Base-by-base conservation (phyloP, 2,113 vertebrate genomes). In the Ailuropoda melanoleuca region DNA sequence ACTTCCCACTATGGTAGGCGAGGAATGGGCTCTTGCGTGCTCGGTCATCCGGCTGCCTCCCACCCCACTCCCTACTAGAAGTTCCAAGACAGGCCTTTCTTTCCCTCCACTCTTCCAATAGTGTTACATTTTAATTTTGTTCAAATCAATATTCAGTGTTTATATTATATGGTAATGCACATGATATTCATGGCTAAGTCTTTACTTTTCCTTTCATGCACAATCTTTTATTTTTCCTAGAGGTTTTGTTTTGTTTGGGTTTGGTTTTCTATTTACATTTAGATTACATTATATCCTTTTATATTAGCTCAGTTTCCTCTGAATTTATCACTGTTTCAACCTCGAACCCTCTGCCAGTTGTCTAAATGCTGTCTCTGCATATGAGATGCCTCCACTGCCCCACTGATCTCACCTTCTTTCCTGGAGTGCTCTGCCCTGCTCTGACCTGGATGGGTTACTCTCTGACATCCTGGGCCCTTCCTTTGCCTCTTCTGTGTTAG, bases 221-320 rank as follows among this genome's bases (percentile, higher is more conserved):
- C 58, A 92, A 81, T 88, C 87, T 88, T 77, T 56, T 93, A 43
- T 43, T 98, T 93, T 88, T 39, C 68, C 70, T 72, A 39, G 92
- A 92, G 88, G 62, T 87, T 95, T 90, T 70, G 31, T 39, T 95
- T 96, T 87, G 58, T 29, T 96, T 81, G 92, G 64, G 64, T 93
- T 94, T 97, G 78, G 85, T 94, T 90, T 96, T 96, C 64, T 97
- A 97, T 97, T 97, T 97, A 97, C 94, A 90, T 97, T 93, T 97
- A 97, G 62, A 97, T 97, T 97, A 46, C 56, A 91, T 97, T 90
- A 96, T 82, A 88, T 85, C n/a, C 70, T 96, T 95, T 97, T 88
- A 85, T 78, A 93, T 94, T 88, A 92, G 64, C n/a, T 93, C 37
- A 88, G 62, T 94, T 96, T 80, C 93, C 56, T 94, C 62, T 84